A percentile compares a stretch with the other conserved stretches of the same genome.
Conservation (phyloP, 2,113 vertebrate genomes). For the Pluvialis apricaria region DNA sequence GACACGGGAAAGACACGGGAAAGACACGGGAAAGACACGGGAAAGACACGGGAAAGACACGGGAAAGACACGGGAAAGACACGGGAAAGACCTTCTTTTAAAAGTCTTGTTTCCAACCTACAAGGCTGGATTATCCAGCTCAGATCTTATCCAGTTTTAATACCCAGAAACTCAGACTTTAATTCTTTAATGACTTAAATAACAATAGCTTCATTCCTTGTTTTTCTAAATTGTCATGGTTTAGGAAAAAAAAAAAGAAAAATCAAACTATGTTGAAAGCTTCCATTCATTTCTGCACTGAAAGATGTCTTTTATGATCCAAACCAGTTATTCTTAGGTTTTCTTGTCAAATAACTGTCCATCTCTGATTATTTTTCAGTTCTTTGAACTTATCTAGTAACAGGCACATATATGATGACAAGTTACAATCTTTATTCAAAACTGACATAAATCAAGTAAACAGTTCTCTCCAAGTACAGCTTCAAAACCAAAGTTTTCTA, state of each 20-base stretch:
- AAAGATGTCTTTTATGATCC: not conserved
- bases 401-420: not conserved
- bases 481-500: not conserved
- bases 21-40: too few species aligned
- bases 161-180: not conserved
- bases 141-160: not conserved
- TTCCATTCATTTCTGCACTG: not conserved
- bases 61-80: too few species aligned
- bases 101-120: not conserved
- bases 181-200: not conserved
- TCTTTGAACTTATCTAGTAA: not conserved
- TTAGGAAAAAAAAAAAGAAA: not conserved
- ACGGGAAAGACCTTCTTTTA: too few species aligned
- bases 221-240: not conserved
- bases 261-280: not conserved
- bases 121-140: not conserved
- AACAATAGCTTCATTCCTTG: not conserved
- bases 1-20: too few species aligned
- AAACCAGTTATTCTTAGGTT: not conserved
- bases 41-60: too few species aligned
- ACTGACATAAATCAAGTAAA: not conserved
- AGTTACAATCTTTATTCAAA: not conserved
- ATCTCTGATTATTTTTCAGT: not conserved
- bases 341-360: not conserved
- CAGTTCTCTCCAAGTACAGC: not conserved